A percentile compares a stretch with the other conserved stretches of the same genome.
Conservation (phyloP, 1,140 invertebrate species). For the Meloidogyne exigua region DNA sequence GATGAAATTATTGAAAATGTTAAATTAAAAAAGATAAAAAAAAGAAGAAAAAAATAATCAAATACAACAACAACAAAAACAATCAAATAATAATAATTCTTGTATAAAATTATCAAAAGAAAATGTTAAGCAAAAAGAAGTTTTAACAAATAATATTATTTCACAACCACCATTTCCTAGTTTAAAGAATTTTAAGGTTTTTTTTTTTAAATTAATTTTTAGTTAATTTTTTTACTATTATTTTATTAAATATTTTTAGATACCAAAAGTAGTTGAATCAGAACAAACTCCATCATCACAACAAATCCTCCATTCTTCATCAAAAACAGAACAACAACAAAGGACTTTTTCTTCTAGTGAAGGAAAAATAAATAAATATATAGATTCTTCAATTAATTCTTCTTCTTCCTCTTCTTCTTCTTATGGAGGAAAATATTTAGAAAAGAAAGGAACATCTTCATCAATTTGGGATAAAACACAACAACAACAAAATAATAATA, state of each 20-base stretch:
- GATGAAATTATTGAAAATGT: constrained; percentile 8
- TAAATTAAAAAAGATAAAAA: neutral
- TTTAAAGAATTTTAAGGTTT: constrained; percentile 27
- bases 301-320: neutral
- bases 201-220: neutral
- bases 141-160: neutral
- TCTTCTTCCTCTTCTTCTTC: neutral
- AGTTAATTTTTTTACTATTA: too few relatives aligned
- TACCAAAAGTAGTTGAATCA: constrained; percentile 23
- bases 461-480: neutral
- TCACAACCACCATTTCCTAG: constrained; percentile 14
- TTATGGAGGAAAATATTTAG: neutral
- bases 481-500: neutral
- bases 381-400: neutral
- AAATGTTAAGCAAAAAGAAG: constrained; percentile 8
- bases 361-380: constrained; percentile 11
- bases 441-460: neutral
- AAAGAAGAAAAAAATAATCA: neutral
- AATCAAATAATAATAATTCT: neutral
- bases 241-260: neutral
- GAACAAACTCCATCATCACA: neutral
- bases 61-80: constrained; percentile 10
- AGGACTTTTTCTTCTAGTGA: constrained; percentile 2
- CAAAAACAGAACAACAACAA: constrained; percentile 12
- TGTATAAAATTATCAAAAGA: neutral